These are phyloP conservation scores for Clarias pachynema DNA, from an alignment of 2,797 vertebrate species.

Conservation along the genomic window DNA sequence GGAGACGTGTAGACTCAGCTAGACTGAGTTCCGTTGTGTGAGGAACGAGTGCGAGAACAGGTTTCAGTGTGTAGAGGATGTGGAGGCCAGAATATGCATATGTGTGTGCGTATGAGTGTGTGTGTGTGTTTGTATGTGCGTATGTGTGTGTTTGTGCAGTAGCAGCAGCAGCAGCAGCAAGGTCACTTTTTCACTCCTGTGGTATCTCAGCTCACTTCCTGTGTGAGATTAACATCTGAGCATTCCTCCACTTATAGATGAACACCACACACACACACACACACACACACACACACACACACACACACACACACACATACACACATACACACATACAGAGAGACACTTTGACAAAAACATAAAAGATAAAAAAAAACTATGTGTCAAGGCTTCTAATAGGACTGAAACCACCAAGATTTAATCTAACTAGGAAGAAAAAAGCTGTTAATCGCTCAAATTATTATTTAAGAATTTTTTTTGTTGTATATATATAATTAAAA, in stretches of 20 bases:
- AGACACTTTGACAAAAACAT: conserved; percentile 47
- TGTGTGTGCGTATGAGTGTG: not conserved
- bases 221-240: conserved; percentile 68
- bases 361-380: not conserved
- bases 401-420: not conserved
- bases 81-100: conserved; percentile 3
- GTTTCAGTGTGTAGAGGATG: not conserved
- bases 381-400: not conserved
- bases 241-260: conserved; percentile 73
- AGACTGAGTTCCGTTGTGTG: not conserved
- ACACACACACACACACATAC: not conserved
- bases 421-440: not conserved
- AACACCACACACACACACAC: conserved; percentile 70
- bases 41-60: not conserved
- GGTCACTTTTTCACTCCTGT: conserved; percentile 70
- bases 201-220: conserved; percentile 76
- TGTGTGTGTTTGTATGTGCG: conserved; percentile 21
- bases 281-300: conserved; percentile 40
- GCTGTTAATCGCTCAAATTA: not conserved
- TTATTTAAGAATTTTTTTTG: not conserved
- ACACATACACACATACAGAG: conserved; percentile 49
- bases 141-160: conserved; percentile 11
- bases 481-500: no score
- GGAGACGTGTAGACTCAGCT: not conserved
- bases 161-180: conserved; percentile 55